Conservation (phyloP, 2,113 vertebrate species). For the Clarias gariepinus region DNA sequence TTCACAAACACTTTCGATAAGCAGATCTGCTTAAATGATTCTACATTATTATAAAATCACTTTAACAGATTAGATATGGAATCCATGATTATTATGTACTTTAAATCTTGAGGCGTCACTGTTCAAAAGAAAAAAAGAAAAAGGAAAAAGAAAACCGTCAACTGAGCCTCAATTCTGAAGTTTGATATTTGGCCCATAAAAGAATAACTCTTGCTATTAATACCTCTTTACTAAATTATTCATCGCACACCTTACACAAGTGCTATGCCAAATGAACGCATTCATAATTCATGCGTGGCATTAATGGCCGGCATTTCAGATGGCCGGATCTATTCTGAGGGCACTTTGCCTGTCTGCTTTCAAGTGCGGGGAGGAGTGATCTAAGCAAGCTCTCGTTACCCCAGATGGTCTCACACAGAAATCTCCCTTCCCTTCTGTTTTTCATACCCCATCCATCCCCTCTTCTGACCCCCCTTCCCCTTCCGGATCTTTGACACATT, state of each 20-base stretch:
- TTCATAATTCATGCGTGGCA: conserved; percentile 44
- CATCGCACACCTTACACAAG: conserved; percentile 22
- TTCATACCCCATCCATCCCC: background rate
- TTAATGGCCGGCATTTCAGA: conserved; percentile 39
- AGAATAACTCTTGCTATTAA: conserved; percentile 25
- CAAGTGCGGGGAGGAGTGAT: conserved; percentile 12
- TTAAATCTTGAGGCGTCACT: background rate
- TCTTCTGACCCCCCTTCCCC: background rate
- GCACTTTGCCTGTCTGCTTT: conserved; percentile 30
- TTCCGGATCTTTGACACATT: conserved; percentile 57
- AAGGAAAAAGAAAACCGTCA: background rate
- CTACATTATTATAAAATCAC: background rate
- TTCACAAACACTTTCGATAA: background rate
- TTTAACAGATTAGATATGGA: background rate
- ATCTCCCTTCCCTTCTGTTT: background rate
- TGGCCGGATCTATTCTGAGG: conserved; percentile 38
- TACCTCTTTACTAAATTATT: conserved; percentile 29
- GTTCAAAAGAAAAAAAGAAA: background rate
- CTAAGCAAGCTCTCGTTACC: conserved; percentile 23
- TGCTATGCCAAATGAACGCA: conserved; percentile 21
- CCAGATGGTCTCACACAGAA: conserved; percentile 48
- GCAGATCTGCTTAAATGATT: too few relatives aligned
- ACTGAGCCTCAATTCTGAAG: background rate
- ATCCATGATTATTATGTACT: background rate
- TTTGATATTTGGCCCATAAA: background rate